phyloP scores from a whole-genome alignment of 2,113 vertebrate species.

The Emberiza fucata region DNA sequence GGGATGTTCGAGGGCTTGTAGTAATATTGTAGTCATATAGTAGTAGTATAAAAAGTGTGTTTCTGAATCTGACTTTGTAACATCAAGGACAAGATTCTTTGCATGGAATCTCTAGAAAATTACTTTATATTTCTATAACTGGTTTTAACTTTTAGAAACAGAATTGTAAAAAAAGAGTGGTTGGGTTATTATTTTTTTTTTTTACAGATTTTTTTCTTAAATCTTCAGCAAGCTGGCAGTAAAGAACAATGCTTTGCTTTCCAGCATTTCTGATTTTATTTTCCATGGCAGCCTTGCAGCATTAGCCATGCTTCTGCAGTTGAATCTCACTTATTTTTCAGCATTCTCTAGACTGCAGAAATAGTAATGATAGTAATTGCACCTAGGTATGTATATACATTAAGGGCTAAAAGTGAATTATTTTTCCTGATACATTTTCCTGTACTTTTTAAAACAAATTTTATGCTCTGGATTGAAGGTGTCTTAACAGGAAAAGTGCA shows the following conservation, averaged over 20 bases:
- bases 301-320: neutral
- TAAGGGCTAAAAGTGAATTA: neutral
- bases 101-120: neutral
- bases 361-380: neutral
- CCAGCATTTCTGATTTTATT: neutral
- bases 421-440: neutral
- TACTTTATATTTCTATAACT: neutral
- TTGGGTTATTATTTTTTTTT: fast-evolving
- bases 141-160: neutral
- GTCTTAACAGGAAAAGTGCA: neutral
- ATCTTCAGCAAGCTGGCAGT: neutral
- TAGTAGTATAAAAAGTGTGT: neutral
- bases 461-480: neutral
- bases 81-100: neutral
- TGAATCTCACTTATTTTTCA: neutral
- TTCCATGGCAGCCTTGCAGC: neutral
- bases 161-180: neutral
- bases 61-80: neutral
- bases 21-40: neutral
- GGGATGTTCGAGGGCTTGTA: neutral
- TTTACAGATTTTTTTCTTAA: neutral
- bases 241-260: neutral
- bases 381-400: too few relatives aligned
- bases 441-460: neutral
- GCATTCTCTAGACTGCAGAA: neutral